Conservation (phyloP, 1,140 invertebrate species). For the Leptestheria dahalacensis region DNA sequence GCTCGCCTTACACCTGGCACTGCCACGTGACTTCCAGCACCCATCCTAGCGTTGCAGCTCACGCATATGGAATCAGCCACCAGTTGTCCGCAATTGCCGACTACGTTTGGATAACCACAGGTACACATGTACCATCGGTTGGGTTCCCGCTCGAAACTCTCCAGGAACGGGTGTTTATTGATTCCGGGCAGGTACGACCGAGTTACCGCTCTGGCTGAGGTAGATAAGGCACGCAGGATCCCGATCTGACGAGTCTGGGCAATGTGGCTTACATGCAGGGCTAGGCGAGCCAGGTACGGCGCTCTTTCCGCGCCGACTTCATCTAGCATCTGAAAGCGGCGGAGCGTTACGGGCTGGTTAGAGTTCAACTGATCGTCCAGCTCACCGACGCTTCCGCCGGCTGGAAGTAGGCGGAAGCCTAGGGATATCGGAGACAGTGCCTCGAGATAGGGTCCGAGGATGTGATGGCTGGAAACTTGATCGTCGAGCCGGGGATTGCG, state of each 20-base stretch:
- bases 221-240: not conserved
- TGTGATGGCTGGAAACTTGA: not conserved
- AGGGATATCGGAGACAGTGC: not conserved
- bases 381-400: not conserved
- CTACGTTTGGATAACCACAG: not conserved
- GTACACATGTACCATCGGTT: not conserved
- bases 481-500: not conserved
- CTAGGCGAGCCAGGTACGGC: not conserved
- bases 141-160: not conserved
- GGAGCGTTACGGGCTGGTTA: not conserved
- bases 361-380: not conserved
- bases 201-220: not conserved
- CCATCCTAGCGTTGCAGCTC: not conserved
- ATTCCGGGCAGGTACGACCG: not conserved
- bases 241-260: not conserved
- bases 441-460: not conserved
- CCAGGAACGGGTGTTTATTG: not conserved
- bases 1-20: not conserved
- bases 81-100: constrained; percentile 9
- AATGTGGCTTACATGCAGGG: not conserved
- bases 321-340: not conserved
- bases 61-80: not conserved
- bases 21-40: not conserved
- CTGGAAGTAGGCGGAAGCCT: not conserved
- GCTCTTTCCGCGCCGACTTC: not conserved